Conservation (phyloP, 2,888 invertebrate species). For the Ryuthela nishihirai region DNA sequence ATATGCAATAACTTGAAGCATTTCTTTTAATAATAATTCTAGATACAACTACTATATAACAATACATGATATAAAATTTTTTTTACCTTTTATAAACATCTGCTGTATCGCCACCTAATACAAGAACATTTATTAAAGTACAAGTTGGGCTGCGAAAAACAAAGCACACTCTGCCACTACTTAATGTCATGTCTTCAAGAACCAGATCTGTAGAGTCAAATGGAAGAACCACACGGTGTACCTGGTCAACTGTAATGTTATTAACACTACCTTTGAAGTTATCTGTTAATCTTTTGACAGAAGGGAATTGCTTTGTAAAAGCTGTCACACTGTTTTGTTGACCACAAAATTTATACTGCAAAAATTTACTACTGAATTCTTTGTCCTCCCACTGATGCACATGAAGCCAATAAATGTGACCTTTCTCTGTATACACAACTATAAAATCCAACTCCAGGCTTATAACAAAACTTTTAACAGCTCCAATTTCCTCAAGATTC, state of each 20-base stretch:
- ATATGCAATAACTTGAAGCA: no score
- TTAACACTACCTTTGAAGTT: slow-evolving; percentile 1
- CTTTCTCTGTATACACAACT: slow-evolving; percentile 7
- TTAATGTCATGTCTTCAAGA: slow-evolving; percentile 10
- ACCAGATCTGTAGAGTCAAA: slow-evolving; percentile 7
- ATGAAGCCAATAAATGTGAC: slow-evolving; percentile 5
- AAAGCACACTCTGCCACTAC: slow-evolving; percentile 18
- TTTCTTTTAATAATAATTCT: no score
- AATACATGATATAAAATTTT: no score
- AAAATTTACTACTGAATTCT: no score
- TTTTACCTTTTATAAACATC: slow-evolving; percentile 9
- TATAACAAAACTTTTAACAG: slow-evolving; percentile 7
- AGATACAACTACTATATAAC: no score
- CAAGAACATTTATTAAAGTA: slow-evolving; percentile 11
- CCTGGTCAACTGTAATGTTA: background rate
- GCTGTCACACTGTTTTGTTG: slow-evolving; percentile 22
- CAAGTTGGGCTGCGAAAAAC: background rate
- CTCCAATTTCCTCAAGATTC: background rate
- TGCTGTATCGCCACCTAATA: slow-evolving; percentile 6
- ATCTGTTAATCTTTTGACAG: slow-evolving; percentile 8
- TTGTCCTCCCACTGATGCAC: no score
- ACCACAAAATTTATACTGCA: no score
- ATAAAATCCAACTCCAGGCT: slow-evolving; percentile 8
- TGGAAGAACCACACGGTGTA: slow-evolving; percentile 5
- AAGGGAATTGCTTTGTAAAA: slow-evolving; percentile 27